Evolutionary conservation across 2,113 vertebrate genomes (phyloP).

Genomic region (Hemichromis elongatus): DNA sequence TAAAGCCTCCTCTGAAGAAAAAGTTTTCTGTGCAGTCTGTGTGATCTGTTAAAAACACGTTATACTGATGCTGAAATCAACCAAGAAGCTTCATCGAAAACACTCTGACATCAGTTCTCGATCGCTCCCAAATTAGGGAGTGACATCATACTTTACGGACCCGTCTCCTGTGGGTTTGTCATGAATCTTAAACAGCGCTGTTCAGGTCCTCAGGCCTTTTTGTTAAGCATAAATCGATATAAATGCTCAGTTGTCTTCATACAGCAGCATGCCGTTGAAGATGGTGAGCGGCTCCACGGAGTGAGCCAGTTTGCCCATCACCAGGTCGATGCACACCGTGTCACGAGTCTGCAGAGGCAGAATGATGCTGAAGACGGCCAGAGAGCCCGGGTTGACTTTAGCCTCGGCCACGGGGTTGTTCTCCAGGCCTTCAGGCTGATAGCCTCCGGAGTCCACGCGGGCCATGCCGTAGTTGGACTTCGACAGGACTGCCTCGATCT

Average conservation of each 20-base stretch:
- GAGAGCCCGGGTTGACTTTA: conserved; percentile 76
- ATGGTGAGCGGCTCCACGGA: conserved; percentile 88
- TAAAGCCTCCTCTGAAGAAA: neutral
- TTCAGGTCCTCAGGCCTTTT: neutral
- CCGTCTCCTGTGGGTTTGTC: neutral
- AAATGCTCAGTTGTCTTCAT: conserved; percentile 62
- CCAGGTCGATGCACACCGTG: conserved; percentile 89
- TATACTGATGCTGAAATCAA: neutral
- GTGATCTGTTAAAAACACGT: neutral
- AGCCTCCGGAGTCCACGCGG: conserved; percentile 86
- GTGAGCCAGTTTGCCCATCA: conserved; percentile 87
- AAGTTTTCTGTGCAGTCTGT: neutral
- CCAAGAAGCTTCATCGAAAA: neutral
- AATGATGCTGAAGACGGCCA: conserved; percentile 88
- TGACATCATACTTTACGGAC: neutral
- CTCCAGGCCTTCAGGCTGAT: conserved; percentile 89
- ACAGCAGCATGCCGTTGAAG: conserved; percentile 87
- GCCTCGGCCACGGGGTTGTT: conserved; percentile 85
- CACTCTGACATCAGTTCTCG: neutral
- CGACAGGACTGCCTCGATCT: conserved; percentile 90
- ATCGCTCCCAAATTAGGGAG: neutral
- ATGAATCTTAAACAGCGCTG: neutral
- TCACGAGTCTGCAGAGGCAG: conserved; percentile 81
- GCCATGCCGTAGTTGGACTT: conserved; percentile 88
- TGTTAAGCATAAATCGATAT: neutral